Percentiles rank a stretch among this genome's conserved stretches.
phyloP scores from a whole-genome alignment of 2,113 vertebrate genomes.

The Pseudopodoces humilis region DNA sequence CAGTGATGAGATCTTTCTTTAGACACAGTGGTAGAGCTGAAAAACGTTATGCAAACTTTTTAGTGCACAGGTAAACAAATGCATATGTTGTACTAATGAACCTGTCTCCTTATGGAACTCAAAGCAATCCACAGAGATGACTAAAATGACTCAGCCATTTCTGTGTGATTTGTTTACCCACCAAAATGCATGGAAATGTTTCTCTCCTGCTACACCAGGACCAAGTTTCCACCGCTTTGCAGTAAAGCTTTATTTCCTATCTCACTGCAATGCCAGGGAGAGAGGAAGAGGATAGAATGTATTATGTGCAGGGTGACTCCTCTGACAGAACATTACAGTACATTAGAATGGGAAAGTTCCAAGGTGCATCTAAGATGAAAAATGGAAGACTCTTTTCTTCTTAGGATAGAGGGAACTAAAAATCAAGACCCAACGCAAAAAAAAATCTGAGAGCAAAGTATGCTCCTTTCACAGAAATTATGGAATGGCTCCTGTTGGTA shows the following conservation, averaged over 20 bases:
- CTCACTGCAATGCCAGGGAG: neutral
- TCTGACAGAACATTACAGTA: neutral
- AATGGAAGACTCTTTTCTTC: neutral
- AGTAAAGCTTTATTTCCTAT: neutral
- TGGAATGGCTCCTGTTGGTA: neutral
- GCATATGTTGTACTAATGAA: neutral
- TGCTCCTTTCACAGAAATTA: neutral
- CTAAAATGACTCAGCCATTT: neutral
- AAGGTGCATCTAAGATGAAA: neutral
- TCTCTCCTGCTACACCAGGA: neutral
- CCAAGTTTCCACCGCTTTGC: neutral
- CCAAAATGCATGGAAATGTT: neutral
- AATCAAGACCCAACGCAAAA: neutral
- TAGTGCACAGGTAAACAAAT: neutral
- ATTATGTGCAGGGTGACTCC: neutral
- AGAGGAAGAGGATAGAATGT: neutral
- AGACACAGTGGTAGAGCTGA: neutral
- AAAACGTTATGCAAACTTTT: neutral
- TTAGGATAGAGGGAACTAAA: neutral
- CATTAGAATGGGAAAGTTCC: neutral
- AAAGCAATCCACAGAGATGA: neutral
- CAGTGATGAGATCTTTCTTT: neutral
- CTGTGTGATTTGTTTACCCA: neutral
- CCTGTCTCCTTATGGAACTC: neutral
- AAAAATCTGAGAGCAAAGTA: neutral